Evolutionary conservation across 2,797 vertebrate species (phyloP).

Genomic region (Otolemur crassicaudatus): DNA sequence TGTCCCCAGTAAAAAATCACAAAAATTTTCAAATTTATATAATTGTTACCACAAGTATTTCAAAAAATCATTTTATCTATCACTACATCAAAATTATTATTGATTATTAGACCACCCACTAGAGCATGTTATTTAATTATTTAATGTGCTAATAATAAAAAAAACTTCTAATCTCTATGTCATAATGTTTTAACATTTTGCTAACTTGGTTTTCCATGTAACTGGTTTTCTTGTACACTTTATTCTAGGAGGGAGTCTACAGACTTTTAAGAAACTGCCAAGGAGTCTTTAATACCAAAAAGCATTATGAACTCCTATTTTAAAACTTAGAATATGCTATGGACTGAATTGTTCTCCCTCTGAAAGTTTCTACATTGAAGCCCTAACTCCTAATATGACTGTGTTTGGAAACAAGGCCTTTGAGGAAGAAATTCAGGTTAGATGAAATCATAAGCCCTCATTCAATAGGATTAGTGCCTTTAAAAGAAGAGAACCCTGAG

Average conservation of each 20-base stretch:
- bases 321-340: background rate
- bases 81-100: slow-evolving; percentile 25
- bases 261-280: slow-evolving; percentile 37
- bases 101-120: slow-evolving; percentile 37
- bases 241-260: background rate
- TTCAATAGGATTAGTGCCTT: background rate
- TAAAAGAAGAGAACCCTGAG: background rate
- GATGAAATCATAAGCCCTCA: background rate
- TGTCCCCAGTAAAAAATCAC: slow-evolving; percentile 54
- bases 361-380: background rate
- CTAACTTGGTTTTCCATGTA: slow-evolving; percentile 49
- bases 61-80: slow-evolving; percentile 44
- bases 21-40: slow-evolving; percentile 50
- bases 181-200: slow-evolving; percentile 54
- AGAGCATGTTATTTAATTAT: slow-evolving; percentile 52
- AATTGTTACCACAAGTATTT: slow-evolving; percentile 12
- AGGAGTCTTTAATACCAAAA: background rate
- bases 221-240: slow-evolving; percentile 59
- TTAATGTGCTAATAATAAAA: slow-evolving; percentile 49
- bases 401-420: background rate
- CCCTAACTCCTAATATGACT: background rate
- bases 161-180: slow-evolving; percentile 33
- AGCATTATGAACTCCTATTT: background rate
- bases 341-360: background rate
- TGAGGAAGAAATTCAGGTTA: background rate